phyloP scores from a whole-genome alignment of 2,797 vertebrate species.

The Decapterus maruadsi region DNA sequence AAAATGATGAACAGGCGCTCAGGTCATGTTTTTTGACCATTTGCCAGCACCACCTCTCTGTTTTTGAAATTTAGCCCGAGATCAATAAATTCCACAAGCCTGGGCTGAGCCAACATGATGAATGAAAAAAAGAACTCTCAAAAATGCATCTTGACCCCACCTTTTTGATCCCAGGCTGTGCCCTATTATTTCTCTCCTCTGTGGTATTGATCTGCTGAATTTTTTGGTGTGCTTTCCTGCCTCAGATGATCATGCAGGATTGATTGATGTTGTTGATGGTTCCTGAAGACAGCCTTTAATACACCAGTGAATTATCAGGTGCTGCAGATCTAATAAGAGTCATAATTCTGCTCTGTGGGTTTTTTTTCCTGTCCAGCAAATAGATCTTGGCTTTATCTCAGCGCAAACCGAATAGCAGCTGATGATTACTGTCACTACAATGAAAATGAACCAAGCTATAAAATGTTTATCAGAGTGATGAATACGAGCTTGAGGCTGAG shows the following conservation, averaged over 20 bases:
- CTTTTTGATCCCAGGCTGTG: slow-evolving; percentile 38
- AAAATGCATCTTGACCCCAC: slow-evolving; percentile 49
- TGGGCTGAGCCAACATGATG: not conserved
- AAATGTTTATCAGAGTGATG: slow-evolving; percentile 39
- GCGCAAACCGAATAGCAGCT: slow-evolving; percentile 30
- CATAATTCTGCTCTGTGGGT: slow-evolving; percentile 53
- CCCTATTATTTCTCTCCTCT: slow-evolving; percentile 20
- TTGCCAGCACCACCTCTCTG: slow-evolving; percentile 2
- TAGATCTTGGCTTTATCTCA: slow-evolving; percentile 51
- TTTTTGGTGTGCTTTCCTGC: slow-evolving; percentile 25
- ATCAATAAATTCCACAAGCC: slow-evolving; percentile 30
- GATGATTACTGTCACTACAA: slow-evolving; percentile 34
- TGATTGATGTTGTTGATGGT: slow-evolving; percentile 43
- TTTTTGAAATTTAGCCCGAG: slow-evolving; percentile 1
- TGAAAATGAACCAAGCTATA: slow-evolving; percentile 34
- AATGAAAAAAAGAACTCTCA: slow-evolving; percentile 5
- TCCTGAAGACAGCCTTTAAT: slow-evolving; percentile 37
- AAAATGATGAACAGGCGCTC: slow-evolving; percentile 18
- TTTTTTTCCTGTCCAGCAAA: slow-evolving; percentile 44
- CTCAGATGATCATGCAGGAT: slow-evolving; percentile 27
- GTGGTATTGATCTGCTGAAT: slow-evolving; percentile 40
- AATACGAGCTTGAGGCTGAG: slow-evolving; percentile 29
- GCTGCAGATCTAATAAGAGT: slow-evolving; percentile 46
- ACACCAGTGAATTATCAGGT: slow-evolving; percentile 40
- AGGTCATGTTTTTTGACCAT: slow-evolving; percentile 8